Base-by-base conservation (phyloP, 37 sponge, comb jelly and placozoan species). In the Bolinopsis microptera region DNA sequence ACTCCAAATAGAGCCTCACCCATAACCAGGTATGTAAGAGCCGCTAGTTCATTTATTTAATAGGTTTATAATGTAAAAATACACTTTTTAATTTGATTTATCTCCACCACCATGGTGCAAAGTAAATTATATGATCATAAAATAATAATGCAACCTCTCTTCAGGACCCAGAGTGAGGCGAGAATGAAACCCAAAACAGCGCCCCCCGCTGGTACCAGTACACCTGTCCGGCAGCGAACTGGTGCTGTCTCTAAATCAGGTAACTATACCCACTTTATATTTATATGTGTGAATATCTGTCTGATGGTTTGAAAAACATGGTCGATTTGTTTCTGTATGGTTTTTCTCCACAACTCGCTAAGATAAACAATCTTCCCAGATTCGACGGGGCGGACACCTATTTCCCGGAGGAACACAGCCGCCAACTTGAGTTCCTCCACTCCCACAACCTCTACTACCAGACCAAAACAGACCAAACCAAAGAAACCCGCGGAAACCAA, bases 151-250 rank as follows among this genome's bases (percentile, higher is more conserved):
- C 5, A 48, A 48, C 61, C 18, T 2, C 28, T 77, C 80, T 36
- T 32, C 36, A 28, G 80, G 21, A 32, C 80, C 35, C 80, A 77
- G 80, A 77, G 36, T 16, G 27, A 32, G 8, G 80, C 80, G 9
- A 72, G 74, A 28, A 27, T 34, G 18, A 77, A 34, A 1, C 80
- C 80, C 80, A 48, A 48, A 48, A 48, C 61, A 48, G 61, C 61
- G 61, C 61, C 61, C 80, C 80, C 80, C 80, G 3, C 80, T 32
- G 34, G 35, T 1, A 77, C 80, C 36, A 77, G 80, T 36, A 77
- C 80, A 13, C 80, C 80, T 30, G 74, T 70, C 35, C 27, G 80
- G 2, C 33, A 28, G 80, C 28, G 80, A 77, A 9, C 80, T 13
- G 80, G 80, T 9, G 80, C 80, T 5, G 36, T 32, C 3, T 77